Base-by-base conservation (phyloP, 2,797 vertebrate species). In the Tapera naevia region DNA sequence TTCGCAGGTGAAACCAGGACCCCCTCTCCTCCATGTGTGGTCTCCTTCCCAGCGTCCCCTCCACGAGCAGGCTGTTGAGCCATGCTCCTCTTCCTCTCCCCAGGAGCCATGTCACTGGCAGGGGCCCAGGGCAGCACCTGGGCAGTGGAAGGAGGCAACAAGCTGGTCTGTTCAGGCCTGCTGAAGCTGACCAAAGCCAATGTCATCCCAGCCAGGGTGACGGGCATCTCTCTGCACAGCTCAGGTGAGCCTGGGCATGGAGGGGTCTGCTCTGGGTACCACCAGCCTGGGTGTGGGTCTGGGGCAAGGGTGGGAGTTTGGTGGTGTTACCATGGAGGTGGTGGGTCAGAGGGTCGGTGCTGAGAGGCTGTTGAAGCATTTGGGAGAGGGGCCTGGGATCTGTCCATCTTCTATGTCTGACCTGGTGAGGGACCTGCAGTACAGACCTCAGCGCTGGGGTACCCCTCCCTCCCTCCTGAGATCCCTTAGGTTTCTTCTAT, bases 111-210 rank as follows among this genome's bases (percentile, higher is more conserved):
- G 97, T 99, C 99, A 0, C 97, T 99, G 94, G 99, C 98, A 0
- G 99, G 99, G 53, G 98, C 98, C 46, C 99, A 99, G 95, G 98
- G 98, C 97, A 99, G 98, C 97, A 98, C 99, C 80, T 99, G 99
- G 99, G 98, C 99, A 0, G 99, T 99, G 82, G 99, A 99, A 97
- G 99, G 99, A 95, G 99, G 99, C 79, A 99, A 99, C 96, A 99
- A 99, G 95, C 97, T 99, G 97, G 98, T 99, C 60, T 99, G 99
- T 91, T 99, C 98, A 0, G 98, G 99, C 21, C 98, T 99, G 95
- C 97, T 99, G 96, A 99, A 99, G 97, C 97, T 98, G 81, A 98
- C 99, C 67, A 99, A 99, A 64, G 99, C 98, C 84, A 99, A 98
- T 5, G 91, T 99, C 92, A 98, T 99, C 94, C 97, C 98, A 1